These are phyloP conservation scores for Acheta domesticus DNA, from an alignment of 2,888 invertebrate species.

Conservation along the genomic window DNA sequence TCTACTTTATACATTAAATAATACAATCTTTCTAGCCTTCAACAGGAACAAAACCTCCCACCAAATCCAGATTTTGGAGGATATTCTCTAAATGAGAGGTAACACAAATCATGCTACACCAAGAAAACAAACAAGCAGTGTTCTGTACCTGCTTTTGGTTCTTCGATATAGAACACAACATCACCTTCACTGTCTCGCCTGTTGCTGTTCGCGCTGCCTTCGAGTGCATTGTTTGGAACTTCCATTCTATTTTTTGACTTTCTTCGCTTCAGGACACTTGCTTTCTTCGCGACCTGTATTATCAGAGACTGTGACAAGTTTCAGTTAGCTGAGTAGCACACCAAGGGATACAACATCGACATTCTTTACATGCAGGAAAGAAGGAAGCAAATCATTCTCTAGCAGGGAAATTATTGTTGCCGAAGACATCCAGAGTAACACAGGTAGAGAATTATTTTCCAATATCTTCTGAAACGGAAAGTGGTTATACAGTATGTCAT, in stretches of 20 bases:
- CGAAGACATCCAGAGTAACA: too few species aligned
- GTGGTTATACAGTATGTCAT: neutral
- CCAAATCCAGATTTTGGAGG: neutral
- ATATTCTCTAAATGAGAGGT: too few species aligned
- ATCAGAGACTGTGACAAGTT: conserved; percentile 62
- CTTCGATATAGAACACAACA: conserved; percentile 63
- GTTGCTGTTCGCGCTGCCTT: conserved; percentile 36
- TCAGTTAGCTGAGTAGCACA: conserved; percentile 40
- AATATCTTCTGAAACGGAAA: neutral
- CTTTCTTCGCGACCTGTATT: conserved; percentile 70
- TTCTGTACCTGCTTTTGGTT: conserved; percentile 44
- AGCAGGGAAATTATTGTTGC: neutral
- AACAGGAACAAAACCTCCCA: neutral
- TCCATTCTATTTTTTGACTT: conserved; percentile 68
- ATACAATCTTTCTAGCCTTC: too few species aligned
- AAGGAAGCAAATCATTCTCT: conserved; percentile 21
- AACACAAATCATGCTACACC: neutral
- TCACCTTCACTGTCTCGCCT: conserved; percentile 60
- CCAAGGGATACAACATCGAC: conserved; percentile 43
- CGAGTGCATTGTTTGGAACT: conserved; percentile 44
- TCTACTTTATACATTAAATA: too few species aligned
- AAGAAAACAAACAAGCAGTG: conserved; percentile 11
- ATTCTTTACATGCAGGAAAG: conserved; percentile 36
- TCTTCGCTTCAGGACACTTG: conserved; percentile 66
- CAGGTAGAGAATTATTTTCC: neutral